phyloP scores from a whole-genome alignment of 1,140 invertebrate species.

The Geopemphigus sp. region DNA sequence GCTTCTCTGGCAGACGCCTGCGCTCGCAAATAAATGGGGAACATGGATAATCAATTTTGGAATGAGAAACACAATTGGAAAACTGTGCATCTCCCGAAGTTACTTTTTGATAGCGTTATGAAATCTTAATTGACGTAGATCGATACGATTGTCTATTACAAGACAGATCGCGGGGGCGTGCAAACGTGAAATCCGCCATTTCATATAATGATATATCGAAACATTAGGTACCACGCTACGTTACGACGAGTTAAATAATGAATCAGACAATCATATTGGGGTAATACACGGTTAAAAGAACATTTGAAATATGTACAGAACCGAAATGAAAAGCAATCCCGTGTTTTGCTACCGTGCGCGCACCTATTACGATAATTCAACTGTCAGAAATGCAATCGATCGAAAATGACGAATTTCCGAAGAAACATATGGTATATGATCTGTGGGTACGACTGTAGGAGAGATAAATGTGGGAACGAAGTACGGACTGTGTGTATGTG shows the following conservation, averaged over 20 bases:
- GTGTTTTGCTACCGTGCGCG: neutral
- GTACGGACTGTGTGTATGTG: neutral
- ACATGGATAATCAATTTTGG: neutral
- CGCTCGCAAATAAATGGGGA: too few relatives aligned
- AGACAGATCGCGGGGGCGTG: neutral
- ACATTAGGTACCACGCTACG: neutral
- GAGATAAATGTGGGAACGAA: neutral
- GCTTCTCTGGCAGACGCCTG: too few relatives aligned
- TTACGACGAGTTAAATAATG: neutral
- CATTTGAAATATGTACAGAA: slow-evolving; percentile 17
- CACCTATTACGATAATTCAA: slow-evolving; percentile 26
- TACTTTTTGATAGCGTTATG: slow-evolving; percentile 27
- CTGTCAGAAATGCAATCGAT: slow-evolving; percentile 15
- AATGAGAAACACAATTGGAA: slow-evolving; percentile 12
- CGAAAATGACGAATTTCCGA: neutral
- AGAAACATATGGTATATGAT: neutral
- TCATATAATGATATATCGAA: slow-evolving; percentile 5
- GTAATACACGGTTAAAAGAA: neutral
- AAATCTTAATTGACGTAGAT: slow-evolving; percentile 33
- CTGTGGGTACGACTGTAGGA: neutral
- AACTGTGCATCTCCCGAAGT: neutral
- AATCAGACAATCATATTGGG: slow-evolving; percentile 13
- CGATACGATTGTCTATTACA: slow-evolving; percentile 23
- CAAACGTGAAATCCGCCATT: neutral
- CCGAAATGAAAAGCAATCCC: neutral